phyloP scores from a whole-genome alignment of 2,113 vertebrate genomes.

The Lutjanus erythropterus region DNA sequence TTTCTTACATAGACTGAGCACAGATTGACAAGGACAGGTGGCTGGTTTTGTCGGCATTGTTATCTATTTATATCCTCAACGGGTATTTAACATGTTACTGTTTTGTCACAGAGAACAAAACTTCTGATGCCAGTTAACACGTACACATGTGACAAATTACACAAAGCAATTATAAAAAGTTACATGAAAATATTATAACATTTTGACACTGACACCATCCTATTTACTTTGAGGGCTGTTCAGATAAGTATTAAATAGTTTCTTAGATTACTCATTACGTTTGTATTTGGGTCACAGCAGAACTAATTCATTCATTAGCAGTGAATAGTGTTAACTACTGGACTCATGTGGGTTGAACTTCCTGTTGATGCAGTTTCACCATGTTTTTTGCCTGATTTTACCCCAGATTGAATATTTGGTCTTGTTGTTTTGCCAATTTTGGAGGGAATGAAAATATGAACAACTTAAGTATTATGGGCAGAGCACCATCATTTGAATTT shows the following conservation, averaged over 20 bases:
- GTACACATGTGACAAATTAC: not conserved
- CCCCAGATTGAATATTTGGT: not conserved
- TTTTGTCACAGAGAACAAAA: constrained; percentile 50
- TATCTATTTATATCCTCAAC: constrained; percentile 83
- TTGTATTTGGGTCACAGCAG: not conserved
- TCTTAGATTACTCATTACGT: not conserved
- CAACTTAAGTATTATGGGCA: not conserved
- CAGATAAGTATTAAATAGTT: not conserved
- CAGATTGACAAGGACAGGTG: constrained; percentile 82
- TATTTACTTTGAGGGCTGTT: not conserved
- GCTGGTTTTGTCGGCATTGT: constrained; percentile 78
- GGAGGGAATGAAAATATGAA: not conserved
- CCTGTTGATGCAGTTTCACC: not conserved
- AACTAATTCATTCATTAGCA: too few species aligned
- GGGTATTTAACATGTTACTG: constrained; percentile 58
- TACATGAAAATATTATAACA: not conserved
- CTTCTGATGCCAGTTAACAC: constrained; percentile 29
- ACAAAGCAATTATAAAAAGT: not conserved
- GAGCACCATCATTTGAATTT: not conserved
- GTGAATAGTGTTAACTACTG: too few species aligned
- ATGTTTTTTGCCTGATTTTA: not conserved
- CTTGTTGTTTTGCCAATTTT: too few species aligned
- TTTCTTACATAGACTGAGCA: constrained; percentile 22
- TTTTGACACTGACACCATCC: not conserved
- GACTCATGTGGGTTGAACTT: not conserved